Conservation (phyloP, 2,888 invertebrate genomes). For the Noctua pronuba region DNA sequence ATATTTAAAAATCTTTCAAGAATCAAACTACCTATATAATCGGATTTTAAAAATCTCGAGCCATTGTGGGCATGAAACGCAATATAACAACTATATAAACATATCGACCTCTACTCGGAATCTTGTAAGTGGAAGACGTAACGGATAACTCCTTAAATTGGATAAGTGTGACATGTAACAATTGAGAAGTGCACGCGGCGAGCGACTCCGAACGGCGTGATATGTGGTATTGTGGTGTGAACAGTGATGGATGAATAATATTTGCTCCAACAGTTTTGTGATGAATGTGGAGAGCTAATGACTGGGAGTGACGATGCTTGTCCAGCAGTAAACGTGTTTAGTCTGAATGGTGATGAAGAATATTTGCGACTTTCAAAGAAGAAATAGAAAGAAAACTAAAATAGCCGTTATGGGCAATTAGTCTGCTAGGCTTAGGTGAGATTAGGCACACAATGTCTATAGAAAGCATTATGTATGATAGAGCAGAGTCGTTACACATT, state of each 20-base stretch:
- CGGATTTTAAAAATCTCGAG: background rate
- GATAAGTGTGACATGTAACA: constrained; percentile 57
- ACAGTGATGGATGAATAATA: background rate
- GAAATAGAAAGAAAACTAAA: background rate
- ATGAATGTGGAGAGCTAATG: background rate
- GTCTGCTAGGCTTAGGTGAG: background rate
- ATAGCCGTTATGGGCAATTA: background rate
- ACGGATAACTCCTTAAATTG: constrained; percentile 53
- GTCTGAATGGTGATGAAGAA: background rate
- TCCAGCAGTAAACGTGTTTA: background rate
- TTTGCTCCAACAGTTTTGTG: background rate
- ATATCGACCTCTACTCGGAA: constrained; percentile 42
- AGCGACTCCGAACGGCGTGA: constrained; percentile 25
- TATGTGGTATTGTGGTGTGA: background rate
- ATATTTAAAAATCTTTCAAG: background rate
- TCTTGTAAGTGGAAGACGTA: constrained; percentile 20
- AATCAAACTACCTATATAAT: background rate
- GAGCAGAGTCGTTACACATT: no score
- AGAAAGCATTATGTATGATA: no score
- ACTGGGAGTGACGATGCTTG: background rate
- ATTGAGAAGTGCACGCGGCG: constrained; percentile 42
- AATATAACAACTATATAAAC: constrained; percentile 12
- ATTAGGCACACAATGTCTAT: background rate
- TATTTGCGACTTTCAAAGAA: background rate
- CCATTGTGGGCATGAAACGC: background rate